phyloP scores from a whole-genome alignment of 2,797 vertebrate species.

The Enteromius unitaeniatus region DNA sequence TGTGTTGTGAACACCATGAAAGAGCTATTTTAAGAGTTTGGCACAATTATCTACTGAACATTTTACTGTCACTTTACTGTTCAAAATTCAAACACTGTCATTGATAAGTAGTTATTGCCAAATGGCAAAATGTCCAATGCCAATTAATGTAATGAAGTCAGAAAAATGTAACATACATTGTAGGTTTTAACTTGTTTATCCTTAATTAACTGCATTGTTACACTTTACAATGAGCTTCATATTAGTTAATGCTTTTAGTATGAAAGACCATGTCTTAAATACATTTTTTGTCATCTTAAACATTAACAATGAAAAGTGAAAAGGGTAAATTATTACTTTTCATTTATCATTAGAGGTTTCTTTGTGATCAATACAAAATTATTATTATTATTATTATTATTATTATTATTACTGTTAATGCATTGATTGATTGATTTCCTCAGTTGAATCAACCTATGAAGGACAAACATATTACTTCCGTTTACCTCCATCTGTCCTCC shows the following conservation, averaged over 20 bases:
- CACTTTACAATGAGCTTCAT: background rate
- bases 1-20: background rate
- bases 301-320: background rate
- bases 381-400: background rate
- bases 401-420: too few relatives aligned
- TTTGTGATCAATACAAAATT: background rate
- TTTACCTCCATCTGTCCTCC: slow-evolving; percentile 66
- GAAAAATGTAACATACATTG: background rate
- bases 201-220: background rate
- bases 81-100: background rate
- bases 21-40: background rate
- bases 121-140: background rate
- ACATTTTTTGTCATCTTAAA: background rate
- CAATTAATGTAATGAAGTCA: background rate
- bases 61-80: background rate
- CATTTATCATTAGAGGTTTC: background rate
- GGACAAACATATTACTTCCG: background rate
- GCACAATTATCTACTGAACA: background rate
- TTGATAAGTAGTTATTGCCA: background rate
- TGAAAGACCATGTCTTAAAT: slow-evolving; percentile 60
- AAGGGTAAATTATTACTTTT: background rate
- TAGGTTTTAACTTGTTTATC: background rate
- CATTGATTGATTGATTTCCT: background rate
- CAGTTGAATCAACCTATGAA: background rate
- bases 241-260: background rate